Evolutionary conservation across 1,140 invertebrate species (phyloP), one percentile per base, ranked within the genome.

Genomic region (Metaphire vulgaris): DNA sequence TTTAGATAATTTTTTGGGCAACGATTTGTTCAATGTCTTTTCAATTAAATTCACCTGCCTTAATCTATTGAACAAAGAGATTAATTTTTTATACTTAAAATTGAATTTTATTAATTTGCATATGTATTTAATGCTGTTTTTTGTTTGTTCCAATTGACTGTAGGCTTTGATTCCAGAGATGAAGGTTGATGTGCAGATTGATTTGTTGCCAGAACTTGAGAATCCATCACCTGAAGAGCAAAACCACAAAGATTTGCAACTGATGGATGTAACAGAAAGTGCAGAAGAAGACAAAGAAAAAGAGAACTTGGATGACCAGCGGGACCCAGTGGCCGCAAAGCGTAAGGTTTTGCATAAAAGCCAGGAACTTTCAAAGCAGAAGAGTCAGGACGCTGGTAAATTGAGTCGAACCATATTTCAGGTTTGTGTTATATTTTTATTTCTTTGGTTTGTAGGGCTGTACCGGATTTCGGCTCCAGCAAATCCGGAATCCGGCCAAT

Each of bases 301-400:
- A 28, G 16, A 21, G 15, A 34, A 64, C n/a, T n/a, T 34, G 1
- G 67, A n/a, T 12, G 64, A 64, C 56, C 1, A 29, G 1, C 29
- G 73, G 70, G 26, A 16, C 12, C 34, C n/a, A 16, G 69, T 69
- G 33, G 56, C 69, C 41, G 41, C 21, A 12, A 56, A 74, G 29
- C n/a, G 28, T 56, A 29, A 77, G 75, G 41, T 76, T 70, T 56
- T 67, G 70, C n/a, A 75, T 74, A 70, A 73, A 29, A 26, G 41
- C 41, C 41, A 56, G 41, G 41, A 21, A 56, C 21, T 21, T 56
- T 12, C 41, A 56, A 56, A 56, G 41, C 41, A 56, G 41, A 56
- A 56, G 41, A 21, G 41, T 21, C 41, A 56, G 21, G 41, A 56
- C 6, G 6, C 41, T 12, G 41, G 6, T 21, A 56, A 56, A 21